Evolutionary conservation across 2,113 vertebrate species (phyloP).

Genomic region (Cettia cetti): DNA sequence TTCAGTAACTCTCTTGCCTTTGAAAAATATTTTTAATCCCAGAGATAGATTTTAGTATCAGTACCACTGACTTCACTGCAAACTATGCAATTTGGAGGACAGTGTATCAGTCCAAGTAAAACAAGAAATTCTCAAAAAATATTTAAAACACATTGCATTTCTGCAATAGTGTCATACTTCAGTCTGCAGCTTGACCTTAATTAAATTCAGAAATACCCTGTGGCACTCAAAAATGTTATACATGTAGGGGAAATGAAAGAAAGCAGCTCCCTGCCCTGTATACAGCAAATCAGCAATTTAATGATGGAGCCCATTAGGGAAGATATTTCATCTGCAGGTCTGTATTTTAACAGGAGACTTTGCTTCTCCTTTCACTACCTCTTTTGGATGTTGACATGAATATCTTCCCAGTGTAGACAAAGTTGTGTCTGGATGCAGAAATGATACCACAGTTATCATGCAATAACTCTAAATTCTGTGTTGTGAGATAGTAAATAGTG

Average conservation of each 20-base stretch:
- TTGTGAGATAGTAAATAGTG: background rate
- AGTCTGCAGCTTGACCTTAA: background rate
- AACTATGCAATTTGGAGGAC: background rate
- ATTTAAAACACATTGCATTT: background rate
- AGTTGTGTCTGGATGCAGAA: background rate
- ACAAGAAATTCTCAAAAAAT: background rate
- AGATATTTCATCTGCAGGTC: background rate
- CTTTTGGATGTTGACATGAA: background rate
- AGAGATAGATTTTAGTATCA: background rate
- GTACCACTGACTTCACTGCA: background rate
- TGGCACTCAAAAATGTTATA: background rate
- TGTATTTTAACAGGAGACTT: background rate
- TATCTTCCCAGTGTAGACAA: background rate
- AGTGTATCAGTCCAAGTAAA: background rate
- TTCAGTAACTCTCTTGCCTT: background rate
- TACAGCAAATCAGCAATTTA: background rate
- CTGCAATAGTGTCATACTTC: background rate
- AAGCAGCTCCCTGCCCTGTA: background rate
- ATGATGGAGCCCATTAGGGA: background rate
- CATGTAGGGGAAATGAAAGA: background rate
- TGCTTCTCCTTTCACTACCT: background rate
- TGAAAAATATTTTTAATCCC: background rate
- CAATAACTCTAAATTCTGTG: background rate
- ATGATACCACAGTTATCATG: background rate
- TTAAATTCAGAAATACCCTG: background rate